These are phyloP conservation scores for Agrotis puta DNA, from an alignment of 2,888 invertebrate species.

Conservation along the genomic window DNA sequence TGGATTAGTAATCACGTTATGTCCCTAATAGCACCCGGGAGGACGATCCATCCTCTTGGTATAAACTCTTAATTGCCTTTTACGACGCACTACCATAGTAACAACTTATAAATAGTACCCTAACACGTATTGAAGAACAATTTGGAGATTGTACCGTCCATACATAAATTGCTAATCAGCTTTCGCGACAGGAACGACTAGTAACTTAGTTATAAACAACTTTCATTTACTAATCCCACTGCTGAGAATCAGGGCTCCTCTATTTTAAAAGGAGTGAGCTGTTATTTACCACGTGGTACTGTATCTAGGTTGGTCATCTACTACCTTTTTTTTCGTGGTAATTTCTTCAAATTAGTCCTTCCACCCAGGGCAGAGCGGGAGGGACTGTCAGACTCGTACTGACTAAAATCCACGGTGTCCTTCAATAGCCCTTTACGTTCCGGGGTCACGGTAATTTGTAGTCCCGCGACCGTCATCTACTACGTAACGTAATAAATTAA, in stretches of 20 bases:
- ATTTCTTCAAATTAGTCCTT: no score
- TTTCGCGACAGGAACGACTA: background rate
- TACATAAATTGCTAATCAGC: background rate
- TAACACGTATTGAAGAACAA: background rate
- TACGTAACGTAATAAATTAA: background rate
- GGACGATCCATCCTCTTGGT: constrained; percentile 21
- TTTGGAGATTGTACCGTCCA: background rate
- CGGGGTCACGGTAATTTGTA: no score
- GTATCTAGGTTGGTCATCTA: no score
- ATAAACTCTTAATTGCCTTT: constrained; percentile 21
- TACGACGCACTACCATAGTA: background rate
- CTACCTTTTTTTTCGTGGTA: no score
- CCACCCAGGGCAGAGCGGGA: no score
- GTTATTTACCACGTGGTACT: no score
- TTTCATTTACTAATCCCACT: background rate
- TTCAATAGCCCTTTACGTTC: no score
- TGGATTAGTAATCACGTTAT: constrained; percentile 18
- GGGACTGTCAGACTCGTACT: no score
- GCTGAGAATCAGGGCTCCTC: no score
- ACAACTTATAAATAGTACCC: background rate
- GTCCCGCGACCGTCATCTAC: no score
- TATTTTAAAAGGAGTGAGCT: no score
- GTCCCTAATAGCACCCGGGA: constrained; percentile 23
- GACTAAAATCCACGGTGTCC: no score
- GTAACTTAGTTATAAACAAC: background rate